A percentile compares a stretch with the other conserved stretches of the same genome.
phyloP scores from a whole-genome alignment of 2,113 vertebrate species.

The Platichthys stellatus region DNA sequence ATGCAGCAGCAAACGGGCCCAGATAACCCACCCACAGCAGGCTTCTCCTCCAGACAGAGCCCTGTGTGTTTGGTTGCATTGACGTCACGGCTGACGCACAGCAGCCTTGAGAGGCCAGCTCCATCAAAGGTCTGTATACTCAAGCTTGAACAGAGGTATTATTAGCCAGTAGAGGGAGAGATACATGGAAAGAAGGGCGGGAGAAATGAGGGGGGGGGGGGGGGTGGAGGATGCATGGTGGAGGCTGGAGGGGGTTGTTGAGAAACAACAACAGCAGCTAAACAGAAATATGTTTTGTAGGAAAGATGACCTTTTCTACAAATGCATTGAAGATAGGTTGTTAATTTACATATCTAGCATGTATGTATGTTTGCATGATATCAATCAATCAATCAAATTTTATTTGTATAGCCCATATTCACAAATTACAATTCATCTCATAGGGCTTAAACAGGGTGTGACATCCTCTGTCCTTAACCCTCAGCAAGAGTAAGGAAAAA shows the following conservation, averaged over 20 bases:
- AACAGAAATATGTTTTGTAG: neutral
- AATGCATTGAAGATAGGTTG: neutral
- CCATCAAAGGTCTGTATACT: conserved; percentile 44
- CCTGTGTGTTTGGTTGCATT: conserved; percentile 47
- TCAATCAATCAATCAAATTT: too few relatives aligned
- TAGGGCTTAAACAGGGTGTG: too few relatives aligned
- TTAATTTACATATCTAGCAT: neutral
- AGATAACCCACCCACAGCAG: conserved; percentile 28
- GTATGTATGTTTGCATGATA: neutral
- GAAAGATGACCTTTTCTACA: too few relatives aligned
- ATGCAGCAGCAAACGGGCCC: conserved; percentile 16
- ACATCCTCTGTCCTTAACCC: too few relatives aligned
- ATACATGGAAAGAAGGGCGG: neutral
- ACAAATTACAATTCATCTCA: too few relatives aligned
- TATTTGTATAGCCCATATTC: too few relatives aligned
- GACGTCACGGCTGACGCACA: conserved; percentile 63
- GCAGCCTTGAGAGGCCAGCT: conserved; percentile 39
- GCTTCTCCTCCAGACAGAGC: conserved; percentile 47
- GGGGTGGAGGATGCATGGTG: too few relatives aligned
- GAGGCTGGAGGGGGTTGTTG: neutral
- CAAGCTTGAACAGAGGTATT: conserved; percentile 35
- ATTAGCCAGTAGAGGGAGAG: conserved; percentile 42
- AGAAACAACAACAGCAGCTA: too few relatives aligned
- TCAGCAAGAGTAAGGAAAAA: too few relatives aligned
- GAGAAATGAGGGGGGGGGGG: neutral